These are phyloP conservation scores for Zaprionus tsacasi DNA, from an alignment of 1,140 invertebrate genomes.

Conservation along the genomic window DNA sequence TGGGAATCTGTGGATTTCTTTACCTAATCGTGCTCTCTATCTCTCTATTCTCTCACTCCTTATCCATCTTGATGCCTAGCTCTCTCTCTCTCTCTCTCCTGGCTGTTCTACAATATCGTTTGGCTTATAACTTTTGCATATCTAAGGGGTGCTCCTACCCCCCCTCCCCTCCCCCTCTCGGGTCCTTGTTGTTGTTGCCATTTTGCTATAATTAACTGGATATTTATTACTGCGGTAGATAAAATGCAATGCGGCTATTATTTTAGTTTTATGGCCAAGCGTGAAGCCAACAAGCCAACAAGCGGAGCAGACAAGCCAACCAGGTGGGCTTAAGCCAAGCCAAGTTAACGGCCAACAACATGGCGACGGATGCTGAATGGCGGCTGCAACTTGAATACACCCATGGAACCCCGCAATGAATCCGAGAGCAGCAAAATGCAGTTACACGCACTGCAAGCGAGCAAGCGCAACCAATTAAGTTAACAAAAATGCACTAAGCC, in stretches of 20 bases:
- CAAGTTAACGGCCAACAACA: conserved; percentile 35
- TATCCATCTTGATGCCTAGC: too few relatives aligned
- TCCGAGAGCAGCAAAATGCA: conserved; percentile 66
- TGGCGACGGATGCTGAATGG: conserved; percentile 17
- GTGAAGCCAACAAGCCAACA: conserved; percentile 49
- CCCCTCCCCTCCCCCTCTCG: neutral
- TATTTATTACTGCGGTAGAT: conserved; percentile 83
- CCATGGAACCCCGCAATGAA: conserved; percentile 12
- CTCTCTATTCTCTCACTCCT: neutral
- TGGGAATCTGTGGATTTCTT: too few relatives aligned
- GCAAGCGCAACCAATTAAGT: conserved; percentile 62
- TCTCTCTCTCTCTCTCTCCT: conserved; percentile 21
- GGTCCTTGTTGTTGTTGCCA: conserved; percentile 21
- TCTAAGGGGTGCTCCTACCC: neutral
- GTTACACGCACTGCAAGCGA: conserved; percentile 46
- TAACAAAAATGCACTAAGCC: conserved; percentile 33
- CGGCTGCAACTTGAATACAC: conserved; percentile 43
- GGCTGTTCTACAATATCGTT: conserved; percentile 45
- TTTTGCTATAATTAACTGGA: conserved; percentile 77
- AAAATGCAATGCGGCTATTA: conserved; percentile 82
- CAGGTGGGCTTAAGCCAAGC: conserved; percentile 68
- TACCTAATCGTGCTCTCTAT: neutral
- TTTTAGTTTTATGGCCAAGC: conserved; percentile 77
- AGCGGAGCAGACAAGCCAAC: conserved; percentile 16
- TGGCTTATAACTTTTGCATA: conserved; percentile 56